Conservation (phyloP, 53 echinoderm and acorn worm genomes). For the Apostichopus leukothele region DNA sequence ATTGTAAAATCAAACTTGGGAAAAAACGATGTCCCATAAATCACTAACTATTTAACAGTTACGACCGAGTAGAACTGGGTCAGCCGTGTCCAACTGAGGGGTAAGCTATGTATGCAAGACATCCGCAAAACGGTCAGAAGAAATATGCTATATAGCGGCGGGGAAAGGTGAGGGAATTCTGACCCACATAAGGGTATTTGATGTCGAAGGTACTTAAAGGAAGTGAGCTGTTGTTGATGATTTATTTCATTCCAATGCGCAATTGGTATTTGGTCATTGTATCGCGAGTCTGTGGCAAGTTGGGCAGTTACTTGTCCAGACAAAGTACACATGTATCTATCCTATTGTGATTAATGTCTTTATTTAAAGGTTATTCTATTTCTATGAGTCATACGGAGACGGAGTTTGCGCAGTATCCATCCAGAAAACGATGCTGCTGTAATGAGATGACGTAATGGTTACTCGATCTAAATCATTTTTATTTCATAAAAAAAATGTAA, state of each 20-base stretch:
- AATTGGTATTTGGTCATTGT: background rate
- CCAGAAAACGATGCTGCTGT: no score
- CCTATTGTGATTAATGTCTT: no score
- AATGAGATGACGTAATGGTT: no score
- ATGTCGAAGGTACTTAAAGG: background rate
- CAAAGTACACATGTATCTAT: no score
- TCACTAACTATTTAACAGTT: background rate
- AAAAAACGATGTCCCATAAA: background rate
- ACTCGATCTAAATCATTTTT: no score
- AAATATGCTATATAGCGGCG: background rate
- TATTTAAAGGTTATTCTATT: no score
- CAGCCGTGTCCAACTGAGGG: background rate
- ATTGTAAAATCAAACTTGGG: no score
- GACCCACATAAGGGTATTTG: constrained; percentile 14
- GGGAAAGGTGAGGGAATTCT: background rate
- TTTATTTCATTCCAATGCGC: background rate
- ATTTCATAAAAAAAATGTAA: no score
- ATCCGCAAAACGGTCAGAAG: background rate
- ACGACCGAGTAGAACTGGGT: background rate
- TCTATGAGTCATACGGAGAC: no score
- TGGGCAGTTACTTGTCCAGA: no score
- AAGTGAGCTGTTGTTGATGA: background rate
- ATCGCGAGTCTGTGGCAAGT: no score
- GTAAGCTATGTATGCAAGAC: background rate
- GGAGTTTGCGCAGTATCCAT: no score